phyloP scores from a whole-genome alignment of 2,888 invertebrate genomes.

The Leptopilina syphax region DNA sequence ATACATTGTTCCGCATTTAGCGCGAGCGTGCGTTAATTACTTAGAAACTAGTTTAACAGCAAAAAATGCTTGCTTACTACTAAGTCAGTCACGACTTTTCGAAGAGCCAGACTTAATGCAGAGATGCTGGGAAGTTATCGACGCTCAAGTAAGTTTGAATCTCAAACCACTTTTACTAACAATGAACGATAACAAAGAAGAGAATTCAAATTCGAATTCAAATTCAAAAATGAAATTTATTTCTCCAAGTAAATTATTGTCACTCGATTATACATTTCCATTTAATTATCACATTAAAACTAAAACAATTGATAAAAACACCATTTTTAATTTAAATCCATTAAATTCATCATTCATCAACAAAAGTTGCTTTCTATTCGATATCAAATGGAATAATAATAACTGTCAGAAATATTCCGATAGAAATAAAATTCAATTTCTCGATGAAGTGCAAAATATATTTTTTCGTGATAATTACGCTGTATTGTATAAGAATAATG shows the following conservation, averaged over 20 bases:
- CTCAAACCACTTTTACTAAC: constrained; percentile 58
- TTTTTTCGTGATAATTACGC: constrained; percentile 68
- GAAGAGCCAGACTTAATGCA: constrained; percentile 98
- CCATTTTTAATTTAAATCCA: constrained; percentile 55
- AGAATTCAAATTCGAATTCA: constrained; percentile 10
- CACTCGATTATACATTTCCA: constrained; percentile 1
- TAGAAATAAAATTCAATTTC: constrained; percentile 68
- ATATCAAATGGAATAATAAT: constrained; percentile 53
- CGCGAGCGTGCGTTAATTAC: constrained; percentile 95
- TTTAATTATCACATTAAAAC: constrained; percentile 2
- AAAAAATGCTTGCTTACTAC: constrained; percentile 95
- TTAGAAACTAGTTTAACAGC: constrained; percentile 97
- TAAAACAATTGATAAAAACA: not conserved
- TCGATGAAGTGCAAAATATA: constrained; percentile 69
- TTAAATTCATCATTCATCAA: constrained; percentile 47
- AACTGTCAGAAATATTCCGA: constrained; percentile 59
- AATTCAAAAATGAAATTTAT: not conserved
- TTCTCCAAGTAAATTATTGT: not conserved
- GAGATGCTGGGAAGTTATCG: constrained; percentile 98
- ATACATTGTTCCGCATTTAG: constrained; percentile 96
- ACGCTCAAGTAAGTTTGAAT: constrained; percentile 89
- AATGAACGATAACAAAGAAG: constrained; percentile 46
- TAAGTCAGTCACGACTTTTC: constrained; percentile 96
- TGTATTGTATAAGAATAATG: constrained; percentile 65
- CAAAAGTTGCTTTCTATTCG: constrained; percentile 62